Conservation (phyloP, 2,797 vertebrate genomes). For the Xenentodon cancila region DNA sequence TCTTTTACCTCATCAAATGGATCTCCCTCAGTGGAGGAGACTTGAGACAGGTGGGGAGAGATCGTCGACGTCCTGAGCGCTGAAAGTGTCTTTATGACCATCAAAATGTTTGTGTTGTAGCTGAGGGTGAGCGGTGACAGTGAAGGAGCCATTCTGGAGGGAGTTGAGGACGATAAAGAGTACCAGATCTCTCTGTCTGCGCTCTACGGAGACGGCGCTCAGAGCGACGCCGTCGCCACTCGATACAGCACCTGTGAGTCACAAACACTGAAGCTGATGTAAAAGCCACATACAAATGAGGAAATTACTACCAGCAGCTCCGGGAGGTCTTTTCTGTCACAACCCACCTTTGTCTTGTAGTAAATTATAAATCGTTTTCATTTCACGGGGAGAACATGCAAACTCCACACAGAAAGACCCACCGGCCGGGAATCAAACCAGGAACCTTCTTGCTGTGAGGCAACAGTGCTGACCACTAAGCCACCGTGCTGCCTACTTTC, state of each 20-base stretch:
- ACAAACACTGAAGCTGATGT: too few relatives aligned
- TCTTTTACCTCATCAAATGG: conserved; percentile 94
- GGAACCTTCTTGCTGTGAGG: too few relatives aligned
- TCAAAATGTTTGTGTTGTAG: conserved; percentile 63
- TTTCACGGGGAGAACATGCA: too few relatives aligned
- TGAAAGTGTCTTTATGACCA: not conserved
- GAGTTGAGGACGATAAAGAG: conserved; percentile 86
- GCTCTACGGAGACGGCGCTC: conserved; percentile 89
- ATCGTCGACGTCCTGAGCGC: too few relatives aligned
- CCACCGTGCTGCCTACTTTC: too few relatives aligned
- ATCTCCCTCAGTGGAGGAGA: conserved; percentile 87
- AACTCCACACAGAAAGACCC: too few relatives aligned
- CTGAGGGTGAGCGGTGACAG: conserved; percentile 85
- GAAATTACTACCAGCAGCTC: too few relatives aligned
- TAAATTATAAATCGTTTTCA: too few relatives aligned
- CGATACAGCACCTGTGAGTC: conserved; percentile 90
- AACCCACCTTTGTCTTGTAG: too few relatives aligned
- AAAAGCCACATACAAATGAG: not conserved
- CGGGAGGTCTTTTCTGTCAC: too few relatives aligned
- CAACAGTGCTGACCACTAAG: too few relatives aligned
- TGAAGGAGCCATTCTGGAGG: conserved; percentile 82
- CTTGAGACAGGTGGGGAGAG: conserved; percentile 85
- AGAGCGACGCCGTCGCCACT: conserved; percentile 88
- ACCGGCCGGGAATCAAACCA: too few relatives aligned
- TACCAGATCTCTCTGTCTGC: conserved; percentile 94